Conservation (phyloP, 2,888 invertebrate genomes). For the Conus canariensis region DNA sequence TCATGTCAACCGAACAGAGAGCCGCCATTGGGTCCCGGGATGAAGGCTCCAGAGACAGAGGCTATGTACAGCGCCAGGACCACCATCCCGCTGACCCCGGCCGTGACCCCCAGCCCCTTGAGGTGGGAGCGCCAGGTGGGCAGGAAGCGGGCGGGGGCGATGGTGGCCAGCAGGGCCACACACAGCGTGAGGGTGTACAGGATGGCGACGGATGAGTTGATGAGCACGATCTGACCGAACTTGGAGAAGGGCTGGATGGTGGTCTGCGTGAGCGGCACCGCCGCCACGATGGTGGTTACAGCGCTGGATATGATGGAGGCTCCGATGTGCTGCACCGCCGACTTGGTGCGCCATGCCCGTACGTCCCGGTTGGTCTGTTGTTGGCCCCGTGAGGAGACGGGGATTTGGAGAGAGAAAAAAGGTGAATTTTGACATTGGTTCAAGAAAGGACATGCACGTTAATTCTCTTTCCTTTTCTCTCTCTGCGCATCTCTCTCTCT, state of each 20-base stretch:
- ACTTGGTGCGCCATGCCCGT: constrained; percentile 68
- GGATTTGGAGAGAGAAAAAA: too few relatives aligned
- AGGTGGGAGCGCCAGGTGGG: constrained; percentile 60
- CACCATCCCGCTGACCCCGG: constrained; percentile 54
- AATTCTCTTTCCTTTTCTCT: too few relatives aligned
- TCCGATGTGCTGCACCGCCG: constrained; percentile 73
- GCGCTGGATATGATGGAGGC: constrained; percentile 74
- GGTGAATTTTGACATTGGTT: background rate
- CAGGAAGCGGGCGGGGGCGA: constrained; percentile 68
- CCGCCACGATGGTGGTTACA: constrained; percentile 74
- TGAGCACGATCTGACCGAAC: constrained; percentile 75
- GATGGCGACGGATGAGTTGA: constrained; percentile 74
- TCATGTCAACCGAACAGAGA: constrained; percentile 53
- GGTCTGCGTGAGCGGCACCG: constrained; percentile 74
- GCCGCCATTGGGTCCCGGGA: constrained; percentile 72
- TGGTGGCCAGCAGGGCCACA: constrained; percentile 66
- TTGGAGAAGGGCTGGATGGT: constrained; percentile 74
- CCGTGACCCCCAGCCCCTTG: constrained; percentile 58
- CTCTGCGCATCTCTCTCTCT: too few relatives aligned
- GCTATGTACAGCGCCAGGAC: constrained; percentile 62
- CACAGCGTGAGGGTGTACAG: constrained; percentile 72
- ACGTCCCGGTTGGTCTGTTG: constrained; percentile 56
- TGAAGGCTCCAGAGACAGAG: constrained; percentile 58
- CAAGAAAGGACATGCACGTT: too few relatives aligned
- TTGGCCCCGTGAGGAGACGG: background rate